Percentiles rank a stretch among this genome's conserved stretches.
Evolutionary conservation across 2,113 vertebrate genomes (phyloP).

Genomic region (Colinus virginianus): DNA sequence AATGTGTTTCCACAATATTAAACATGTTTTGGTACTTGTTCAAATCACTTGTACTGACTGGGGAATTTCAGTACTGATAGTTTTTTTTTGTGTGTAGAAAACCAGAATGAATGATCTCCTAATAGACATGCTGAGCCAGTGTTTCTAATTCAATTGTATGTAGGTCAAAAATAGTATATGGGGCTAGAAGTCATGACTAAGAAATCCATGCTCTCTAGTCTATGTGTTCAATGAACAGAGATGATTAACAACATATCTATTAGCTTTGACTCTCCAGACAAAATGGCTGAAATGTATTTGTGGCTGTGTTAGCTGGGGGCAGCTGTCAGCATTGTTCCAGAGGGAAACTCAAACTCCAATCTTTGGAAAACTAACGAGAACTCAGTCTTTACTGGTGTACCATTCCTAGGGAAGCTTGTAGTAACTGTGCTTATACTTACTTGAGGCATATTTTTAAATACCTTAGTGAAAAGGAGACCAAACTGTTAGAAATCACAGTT

Average conservation of each 20-base stretch:
- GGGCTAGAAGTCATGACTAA: background rate
- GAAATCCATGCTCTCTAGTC: background rate
- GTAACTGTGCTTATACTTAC: background rate
- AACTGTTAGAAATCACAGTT: background rate
- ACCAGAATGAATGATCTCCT: background rate
- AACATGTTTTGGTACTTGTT: background rate
- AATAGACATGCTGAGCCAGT: background rate
- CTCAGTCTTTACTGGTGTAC: background rate
- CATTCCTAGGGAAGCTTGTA: background rate
- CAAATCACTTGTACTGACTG: conserved; percentile 11
- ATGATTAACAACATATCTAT: background rate
- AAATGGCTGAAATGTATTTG: background rate
- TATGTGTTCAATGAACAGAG: background rate
- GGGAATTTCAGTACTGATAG: background rate
- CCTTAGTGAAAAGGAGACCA: background rate
- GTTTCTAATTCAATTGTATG: background rate
- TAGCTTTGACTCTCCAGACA: background rate
- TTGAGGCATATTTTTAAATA: background rate
- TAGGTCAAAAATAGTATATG: conserved; percentile 7
- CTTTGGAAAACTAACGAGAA: background rate
- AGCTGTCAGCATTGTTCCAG: background rate
- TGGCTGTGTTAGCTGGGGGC: background rate
- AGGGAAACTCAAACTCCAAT: background rate
- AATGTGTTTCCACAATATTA: conserved; percentile 28
- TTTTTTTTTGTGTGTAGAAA: background rate